phyloP scores from a whole-genome alignment of 1,140 invertebrate genomes.

The Drosophila grimshawi region DNA sequence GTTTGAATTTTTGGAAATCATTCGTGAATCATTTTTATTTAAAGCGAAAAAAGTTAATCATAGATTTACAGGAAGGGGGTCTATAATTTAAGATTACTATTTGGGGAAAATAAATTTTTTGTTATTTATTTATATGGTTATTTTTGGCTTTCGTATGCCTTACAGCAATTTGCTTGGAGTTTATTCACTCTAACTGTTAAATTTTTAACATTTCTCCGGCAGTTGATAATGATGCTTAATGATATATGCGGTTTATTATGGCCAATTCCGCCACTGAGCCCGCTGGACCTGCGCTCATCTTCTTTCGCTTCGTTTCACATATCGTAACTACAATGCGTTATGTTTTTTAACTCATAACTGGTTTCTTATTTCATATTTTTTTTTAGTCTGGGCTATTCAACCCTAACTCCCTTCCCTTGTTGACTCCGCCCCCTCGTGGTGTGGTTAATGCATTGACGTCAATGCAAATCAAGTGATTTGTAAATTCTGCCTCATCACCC shows the following conservation, averaged over 20 bases:
- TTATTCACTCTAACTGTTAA: constrained; percentile 20
- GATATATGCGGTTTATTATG: constrained; percentile 9
- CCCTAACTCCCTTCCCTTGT: constrained; percentile 13
- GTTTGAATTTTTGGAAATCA: constrained; percentile 2
- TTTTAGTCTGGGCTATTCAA: constrained; percentile 20
- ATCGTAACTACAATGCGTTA: constrained; percentile 38
- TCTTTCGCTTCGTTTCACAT: constrained; percentile 12
- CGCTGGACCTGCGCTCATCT: constrained; percentile 21
- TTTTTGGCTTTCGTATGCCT: neutral
- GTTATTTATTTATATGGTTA: neutral
- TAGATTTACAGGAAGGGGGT: neutral
- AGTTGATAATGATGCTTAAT: neutral
- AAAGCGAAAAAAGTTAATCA: constrained; percentile 34
- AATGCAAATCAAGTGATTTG: constrained; percentile 73
- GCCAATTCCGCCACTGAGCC: neutral
- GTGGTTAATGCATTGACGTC: constrained; percentile 66
- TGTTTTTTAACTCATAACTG: constrained; percentile 54
- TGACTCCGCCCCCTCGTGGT: constrained; percentile 6
- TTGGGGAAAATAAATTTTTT: neutral
- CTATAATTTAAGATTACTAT: neutral
- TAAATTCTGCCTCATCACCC: constrained; percentile 11
- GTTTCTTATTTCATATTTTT: constrained; percentile 31
- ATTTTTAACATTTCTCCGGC: neutral
- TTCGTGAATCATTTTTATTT: constrained; percentile 31
- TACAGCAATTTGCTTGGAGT: neutral